A percentile compares a stretch with the other conserved stretches of the same genome.
These are phyloP conservation scores for Thera britannica DNA, from an alignment of 2,888 invertebrate genomes.

Conservation along the genomic window DNA sequence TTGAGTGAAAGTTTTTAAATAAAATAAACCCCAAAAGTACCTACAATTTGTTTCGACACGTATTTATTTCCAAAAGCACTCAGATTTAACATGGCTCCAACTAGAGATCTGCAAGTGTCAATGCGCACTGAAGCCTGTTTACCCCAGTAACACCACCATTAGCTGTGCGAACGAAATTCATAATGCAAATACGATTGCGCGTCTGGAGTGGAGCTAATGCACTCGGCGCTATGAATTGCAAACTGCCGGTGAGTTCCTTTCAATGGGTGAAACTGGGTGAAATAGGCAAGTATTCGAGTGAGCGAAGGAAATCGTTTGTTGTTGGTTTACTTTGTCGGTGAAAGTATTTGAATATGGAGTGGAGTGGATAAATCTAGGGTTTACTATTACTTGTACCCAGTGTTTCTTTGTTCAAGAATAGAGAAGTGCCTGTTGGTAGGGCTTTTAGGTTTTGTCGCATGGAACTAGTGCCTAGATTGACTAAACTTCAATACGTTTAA, in stretches of 20 bases:
- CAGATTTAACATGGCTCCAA: slow-evolving; percentile 12
- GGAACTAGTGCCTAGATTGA: no score
- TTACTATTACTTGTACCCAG: background rate
- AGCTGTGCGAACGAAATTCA: slow-evolving; percentile 78
- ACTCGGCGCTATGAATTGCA: slow-evolving; percentile 78
- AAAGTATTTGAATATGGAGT: slow-evolving; percentile 23
- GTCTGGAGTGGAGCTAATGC: slow-evolving; percentile 74
- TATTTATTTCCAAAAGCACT: slow-evolving; percentile 8
- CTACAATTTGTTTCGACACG: background rate
- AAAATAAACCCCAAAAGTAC: background rate
- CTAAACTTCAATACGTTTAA: no score
- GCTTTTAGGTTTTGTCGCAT: no score
- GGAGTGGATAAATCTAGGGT: slow-evolving; percentile 16
- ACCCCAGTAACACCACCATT: slow-evolving; percentile 71
- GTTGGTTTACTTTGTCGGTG: slow-evolving; percentile 23
- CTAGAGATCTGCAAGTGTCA: slow-evolving; percentile 30
- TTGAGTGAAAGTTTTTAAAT: background rate
- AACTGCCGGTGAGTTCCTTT: slow-evolving; percentile 68
- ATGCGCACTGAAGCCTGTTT: slow-evolving; percentile 55
- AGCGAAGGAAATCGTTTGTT: slow-evolving; percentile 14
- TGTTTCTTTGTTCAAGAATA: background rate
- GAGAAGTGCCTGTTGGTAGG: no score
- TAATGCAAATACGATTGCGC: slow-evolving; percentile 84
- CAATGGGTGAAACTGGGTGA: slow-evolving; percentile 60
- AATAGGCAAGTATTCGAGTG: slow-evolving; percentile 21